Percentiles rank a stretch among this genome's conserved stretches.
Evolutionary conservation across 2,113 vertebrate species (phyloP).

Genomic region (Eulacestoma nigropectus): DNA sequence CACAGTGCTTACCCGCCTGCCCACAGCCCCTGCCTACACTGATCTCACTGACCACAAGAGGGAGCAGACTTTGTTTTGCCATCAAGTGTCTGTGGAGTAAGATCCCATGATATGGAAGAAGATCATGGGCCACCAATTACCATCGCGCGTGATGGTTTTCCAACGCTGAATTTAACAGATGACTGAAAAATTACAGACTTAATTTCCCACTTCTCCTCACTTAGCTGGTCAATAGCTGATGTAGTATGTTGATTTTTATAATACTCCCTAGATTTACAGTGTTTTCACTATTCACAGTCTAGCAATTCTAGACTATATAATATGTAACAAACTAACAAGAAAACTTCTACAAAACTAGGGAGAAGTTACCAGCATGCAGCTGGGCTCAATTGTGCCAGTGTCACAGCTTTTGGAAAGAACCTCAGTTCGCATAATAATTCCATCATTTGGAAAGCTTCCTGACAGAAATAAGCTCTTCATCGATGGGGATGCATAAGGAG

Average conservation of each 20-base stretch:
- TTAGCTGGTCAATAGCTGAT: neutral
- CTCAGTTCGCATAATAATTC: neutral
- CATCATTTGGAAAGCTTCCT: constrained; percentile 37
- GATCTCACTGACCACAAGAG: neutral
- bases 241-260: neutral
- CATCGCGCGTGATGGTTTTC: neutral
- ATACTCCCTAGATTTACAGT: neutral
- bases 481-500: neutral
- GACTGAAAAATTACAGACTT: neutral
- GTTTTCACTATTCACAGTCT: neutral
- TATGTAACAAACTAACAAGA: neutral
- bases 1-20: fast-evolving
- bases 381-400: constrained; percentile 5
- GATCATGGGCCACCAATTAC: neutral
- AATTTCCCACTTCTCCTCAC: neutral
- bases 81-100: neutral
- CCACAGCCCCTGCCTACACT: too few relatives aligned
- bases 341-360: constrained; percentile 5
- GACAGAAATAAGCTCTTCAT: constrained; percentile 22
- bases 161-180: neutral
- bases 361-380: constrained; percentile 1
- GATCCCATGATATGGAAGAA: neutral
- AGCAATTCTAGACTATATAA: neutral
- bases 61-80: neutral
- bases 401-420: neutral